A percentile compares a stretch with the other conserved stretches of the same genome.
These are phyloP conservation scores for Hydra vulgaris DNA, from an alignment of 30 jellyfish, hydroid and myxozoan genomes.

Conservation along the genomic window DNA sequence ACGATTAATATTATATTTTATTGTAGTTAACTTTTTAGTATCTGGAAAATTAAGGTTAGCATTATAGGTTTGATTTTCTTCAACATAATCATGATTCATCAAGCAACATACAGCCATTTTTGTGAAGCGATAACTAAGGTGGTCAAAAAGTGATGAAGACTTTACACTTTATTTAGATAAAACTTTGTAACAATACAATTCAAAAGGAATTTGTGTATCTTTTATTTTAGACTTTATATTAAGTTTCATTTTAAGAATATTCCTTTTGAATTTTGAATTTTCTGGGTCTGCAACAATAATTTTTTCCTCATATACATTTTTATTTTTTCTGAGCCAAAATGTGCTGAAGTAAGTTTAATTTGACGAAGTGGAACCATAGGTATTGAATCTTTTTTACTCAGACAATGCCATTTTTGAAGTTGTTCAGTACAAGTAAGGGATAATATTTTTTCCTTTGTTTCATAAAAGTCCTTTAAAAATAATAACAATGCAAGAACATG, in stretches of 20 bases:
- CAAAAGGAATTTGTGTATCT: constrained; percentile 7
- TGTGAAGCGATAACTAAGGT: constrained; percentile 3
- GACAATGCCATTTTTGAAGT: constrained; percentile 19
- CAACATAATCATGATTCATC: constrained; percentile 1
- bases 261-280: constrained; percentile 18
- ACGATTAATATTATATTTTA: constrained; percentile 4
- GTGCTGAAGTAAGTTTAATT: constrained; percentile 26
- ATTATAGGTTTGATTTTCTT: constrained; percentile 9
- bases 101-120: constrained; percentile 13
- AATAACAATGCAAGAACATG: constrained; percentile 4
- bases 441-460: constrained; percentile 16
- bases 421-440: constrained; percentile 21
- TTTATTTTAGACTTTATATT: too few species aligned
- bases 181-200: constrained; percentile 4
- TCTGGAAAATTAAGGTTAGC: constrained; percentile 7
- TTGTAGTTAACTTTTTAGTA: constrained; percentile 2
- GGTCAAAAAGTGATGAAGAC: constrained; percentile 10
- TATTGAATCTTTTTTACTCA: constrained; percentile 21
- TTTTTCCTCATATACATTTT: constrained; percentile 3
- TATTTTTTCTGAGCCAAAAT: not conserved
- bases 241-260: constrained; percentile 3
- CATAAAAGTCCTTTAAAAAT: constrained; percentile 11
- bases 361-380: constrained; percentile 32
- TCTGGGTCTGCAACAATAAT: constrained; percentile 20
- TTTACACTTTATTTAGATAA: constrained; percentile 7